Conservation (phyloP, 2,113 vertebrate genomes). For the Spheniscus mendiculus region DNA sequence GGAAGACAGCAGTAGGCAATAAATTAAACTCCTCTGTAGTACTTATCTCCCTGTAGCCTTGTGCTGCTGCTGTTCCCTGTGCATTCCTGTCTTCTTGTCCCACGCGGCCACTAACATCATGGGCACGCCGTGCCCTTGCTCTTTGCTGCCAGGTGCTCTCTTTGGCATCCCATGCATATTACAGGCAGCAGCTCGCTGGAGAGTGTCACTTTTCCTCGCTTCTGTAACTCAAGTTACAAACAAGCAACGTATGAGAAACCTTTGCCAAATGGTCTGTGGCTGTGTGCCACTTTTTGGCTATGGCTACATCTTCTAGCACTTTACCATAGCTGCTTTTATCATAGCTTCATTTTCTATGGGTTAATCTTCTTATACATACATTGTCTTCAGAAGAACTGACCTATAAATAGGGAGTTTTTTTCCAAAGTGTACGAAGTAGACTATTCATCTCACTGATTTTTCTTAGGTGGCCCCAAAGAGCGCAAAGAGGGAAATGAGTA, state of each 20-base stretch:
- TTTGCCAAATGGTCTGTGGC: not conserved
- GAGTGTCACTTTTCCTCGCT: not conserved
- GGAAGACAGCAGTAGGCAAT: not conserved
- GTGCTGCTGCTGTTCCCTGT: not conserved
- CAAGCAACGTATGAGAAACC: not conserved
- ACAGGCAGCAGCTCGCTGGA: not conserved
- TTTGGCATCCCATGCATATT: not conserved
- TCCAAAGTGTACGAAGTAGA: not conserved
- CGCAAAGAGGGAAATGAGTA: not conserved
- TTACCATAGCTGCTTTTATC: not conserved
- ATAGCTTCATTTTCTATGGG: not conserved
- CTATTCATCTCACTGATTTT: not conserved
- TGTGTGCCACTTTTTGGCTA: not conserved
- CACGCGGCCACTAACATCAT: accelerated
- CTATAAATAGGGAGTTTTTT: not conserved
- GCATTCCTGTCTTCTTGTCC: not conserved
- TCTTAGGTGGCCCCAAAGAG: not conserved
- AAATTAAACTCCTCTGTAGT: not conserved
- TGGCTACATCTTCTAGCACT: not conserved
- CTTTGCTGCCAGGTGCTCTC: not conserved
- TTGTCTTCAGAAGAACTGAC: not conserved
- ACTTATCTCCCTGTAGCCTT: not conserved
- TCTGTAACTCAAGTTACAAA: slow-evolving; percentile 15
- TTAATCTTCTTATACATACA: not conserved
- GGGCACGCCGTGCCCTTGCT: accelerated